Percentiles rank a stretch among this genome's conserved stretches.
Evolutionary conservation across 2,113 vertebrate genomes (phyloP).

Genomic region (Neotragus moschatus): DNA sequence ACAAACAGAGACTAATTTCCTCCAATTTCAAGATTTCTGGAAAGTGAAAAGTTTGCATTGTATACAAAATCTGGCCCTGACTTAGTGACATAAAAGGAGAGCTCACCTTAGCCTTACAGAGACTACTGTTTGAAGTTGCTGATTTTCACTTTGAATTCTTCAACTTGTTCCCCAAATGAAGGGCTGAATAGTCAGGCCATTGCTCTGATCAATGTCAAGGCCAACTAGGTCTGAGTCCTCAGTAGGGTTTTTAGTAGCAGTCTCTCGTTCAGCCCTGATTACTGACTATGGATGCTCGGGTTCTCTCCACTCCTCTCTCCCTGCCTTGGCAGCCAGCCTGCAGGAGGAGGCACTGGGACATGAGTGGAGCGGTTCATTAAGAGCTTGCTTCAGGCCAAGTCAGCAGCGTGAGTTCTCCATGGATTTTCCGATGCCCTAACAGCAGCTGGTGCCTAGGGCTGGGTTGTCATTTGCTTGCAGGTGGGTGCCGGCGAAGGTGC

Average conservation of each 20-base stretch:
- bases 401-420: background rate
- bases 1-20: background rate
- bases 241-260: background rate
- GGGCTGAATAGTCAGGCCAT: accelerated
- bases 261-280: accelerated
- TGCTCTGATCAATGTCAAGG: background rate
- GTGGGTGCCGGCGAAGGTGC: background rate
- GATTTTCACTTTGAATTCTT: background rate
- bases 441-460: background rate
- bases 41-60: background rate
- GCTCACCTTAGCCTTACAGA: background rate
- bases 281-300: accelerated
- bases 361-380: background rate
- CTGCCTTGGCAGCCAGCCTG: background rate
- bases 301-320: background rate
- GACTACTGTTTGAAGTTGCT: background rate
- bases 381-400: background rate
- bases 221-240: background rate
- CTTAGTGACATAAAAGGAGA: too few relatives aligned
- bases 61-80: background rate
- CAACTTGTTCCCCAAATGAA: background rate
- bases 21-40: background rate
- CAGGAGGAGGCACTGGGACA: background rate
- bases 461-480: slow-evolving; percentile 20
- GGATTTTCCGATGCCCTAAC: background rate